A percentile compares a stretch with the other conserved stretches of the same genome.
Conservation (phyloP, 2,888 invertebrate genomes). For the Acholoe squamosa region DNA sequence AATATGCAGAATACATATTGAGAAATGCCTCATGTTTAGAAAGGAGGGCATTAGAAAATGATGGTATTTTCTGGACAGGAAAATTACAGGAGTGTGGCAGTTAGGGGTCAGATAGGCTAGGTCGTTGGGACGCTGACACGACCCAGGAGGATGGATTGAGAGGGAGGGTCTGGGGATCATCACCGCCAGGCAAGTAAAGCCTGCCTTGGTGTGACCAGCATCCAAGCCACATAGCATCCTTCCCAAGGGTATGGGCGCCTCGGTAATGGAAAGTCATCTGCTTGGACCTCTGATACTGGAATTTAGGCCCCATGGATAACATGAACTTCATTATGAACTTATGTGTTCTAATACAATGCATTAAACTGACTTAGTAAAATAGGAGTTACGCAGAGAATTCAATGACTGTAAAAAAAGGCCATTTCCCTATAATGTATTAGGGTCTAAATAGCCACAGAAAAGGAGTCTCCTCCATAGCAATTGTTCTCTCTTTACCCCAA, state of each 20-base stretch:
- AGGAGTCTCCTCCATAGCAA: no score
- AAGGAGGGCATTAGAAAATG: background rate
- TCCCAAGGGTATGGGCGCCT: background rate
- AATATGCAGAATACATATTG: slow-evolving; percentile 7
- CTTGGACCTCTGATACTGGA: background rate
- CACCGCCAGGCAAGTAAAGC: background rate
- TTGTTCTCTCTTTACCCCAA: no score
- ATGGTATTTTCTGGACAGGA: background rate
- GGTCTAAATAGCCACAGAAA: no score
- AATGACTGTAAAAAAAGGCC: no score
- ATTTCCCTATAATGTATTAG: no score
- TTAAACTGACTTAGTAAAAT: no score
- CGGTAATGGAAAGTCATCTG: background rate
- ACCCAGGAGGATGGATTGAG: background rate
- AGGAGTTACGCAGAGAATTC: no score
- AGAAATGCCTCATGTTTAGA: background rate
- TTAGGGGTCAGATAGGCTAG: background rate
- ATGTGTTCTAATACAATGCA: background rate
- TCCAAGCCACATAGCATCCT: background rate
- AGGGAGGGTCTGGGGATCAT: background rate
- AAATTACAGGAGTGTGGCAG: background rate
- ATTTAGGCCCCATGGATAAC: no score
- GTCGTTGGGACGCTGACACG: background rate
- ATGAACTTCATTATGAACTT: no score
- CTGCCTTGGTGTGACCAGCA: slow-evolving; percentile 23